Conservation (phyloP, 2,888 invertebrate genomes). For the Galerucella pusilla region DNA sequence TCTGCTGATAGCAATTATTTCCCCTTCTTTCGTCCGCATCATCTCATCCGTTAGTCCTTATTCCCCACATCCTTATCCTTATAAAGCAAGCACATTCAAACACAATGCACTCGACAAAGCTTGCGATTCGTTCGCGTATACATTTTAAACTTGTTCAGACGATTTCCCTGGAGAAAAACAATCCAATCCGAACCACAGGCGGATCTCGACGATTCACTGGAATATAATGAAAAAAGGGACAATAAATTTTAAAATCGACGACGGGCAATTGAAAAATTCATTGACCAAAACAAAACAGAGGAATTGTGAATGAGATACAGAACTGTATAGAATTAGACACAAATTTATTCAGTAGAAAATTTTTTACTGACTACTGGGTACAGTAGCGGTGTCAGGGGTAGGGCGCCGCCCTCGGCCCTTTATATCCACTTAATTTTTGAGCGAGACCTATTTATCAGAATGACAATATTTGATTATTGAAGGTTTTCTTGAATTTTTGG, state of each 20-base stretch:
- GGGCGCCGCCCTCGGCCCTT: too few species aligned
- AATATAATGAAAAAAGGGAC: not conserved
- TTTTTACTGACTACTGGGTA: too few species aligned
- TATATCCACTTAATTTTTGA: too few species aligned
- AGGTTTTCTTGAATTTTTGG: too few species aligned
- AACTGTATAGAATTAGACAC: too few species aligned
- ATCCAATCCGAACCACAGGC: slow-evolving; percentile 25
- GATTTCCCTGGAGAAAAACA: slow-evolving; percentile 37
- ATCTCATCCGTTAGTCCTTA: slow-evolving; percentile 15
- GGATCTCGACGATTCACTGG: slow-evolving; percentile 3
- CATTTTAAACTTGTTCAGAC: slow-evolving; percentile 35
- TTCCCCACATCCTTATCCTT: slow-evolving; percentile 17
- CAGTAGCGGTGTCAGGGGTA: too few species aligned
- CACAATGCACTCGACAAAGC: slow-evolving; percentile 34
- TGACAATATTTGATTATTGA: too few species aligned
- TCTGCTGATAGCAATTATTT: not conserved
- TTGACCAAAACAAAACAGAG: not conserved
- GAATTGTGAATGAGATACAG: too few species aligned
- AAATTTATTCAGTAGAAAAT: too few species aligned
- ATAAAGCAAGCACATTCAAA: slow-evolving; percentile 27
- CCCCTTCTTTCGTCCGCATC: slow-evolving; percentile 1
- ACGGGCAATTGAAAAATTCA: not conserved
- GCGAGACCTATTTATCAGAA: too few species aligned
- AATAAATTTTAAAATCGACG: not conserved
- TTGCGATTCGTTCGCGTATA: slow-evolving; percentile 22